Evolutionary conservation across 2,113 vertebrate genomes (phyloP).

Genomic region (Sula dactylatra): DNA sequence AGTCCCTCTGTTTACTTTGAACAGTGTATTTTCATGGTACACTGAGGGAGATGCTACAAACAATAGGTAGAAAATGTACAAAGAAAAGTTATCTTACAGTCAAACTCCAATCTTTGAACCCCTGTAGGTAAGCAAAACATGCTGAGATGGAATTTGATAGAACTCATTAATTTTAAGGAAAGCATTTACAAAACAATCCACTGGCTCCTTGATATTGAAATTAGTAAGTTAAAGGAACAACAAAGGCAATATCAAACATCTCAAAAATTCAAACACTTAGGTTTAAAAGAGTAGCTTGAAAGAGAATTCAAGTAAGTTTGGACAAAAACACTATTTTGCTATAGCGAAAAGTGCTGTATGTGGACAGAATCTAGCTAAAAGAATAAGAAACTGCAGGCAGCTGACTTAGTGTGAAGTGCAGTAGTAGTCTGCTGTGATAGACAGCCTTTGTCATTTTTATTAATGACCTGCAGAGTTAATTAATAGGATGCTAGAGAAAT

Average conservation of each 20-base stretch:
- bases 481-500: background rate
- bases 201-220: background rate
- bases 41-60: background rate
- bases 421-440: background rate
- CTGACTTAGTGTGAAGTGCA: background rate
- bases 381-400: background rate
- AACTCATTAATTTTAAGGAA: background rate
- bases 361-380: background rate
- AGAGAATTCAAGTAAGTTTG: background rate
- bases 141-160: background rate
- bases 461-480: background rate
- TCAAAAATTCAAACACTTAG: background rate
- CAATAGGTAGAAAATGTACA: background rate
- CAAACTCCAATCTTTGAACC: background rate
- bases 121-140: background rate
- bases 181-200: background rate
- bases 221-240: background rate
- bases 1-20: background rate
- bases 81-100: background rate
- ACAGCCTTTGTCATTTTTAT: background rate
- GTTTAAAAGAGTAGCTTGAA: background rate
- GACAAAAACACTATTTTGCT: background rate
- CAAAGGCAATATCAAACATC: background rate
- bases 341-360: background rate
- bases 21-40: background rate